Conservation (phyloP, 23 tunicate species). For the Phallusia fumigata region DNA sequence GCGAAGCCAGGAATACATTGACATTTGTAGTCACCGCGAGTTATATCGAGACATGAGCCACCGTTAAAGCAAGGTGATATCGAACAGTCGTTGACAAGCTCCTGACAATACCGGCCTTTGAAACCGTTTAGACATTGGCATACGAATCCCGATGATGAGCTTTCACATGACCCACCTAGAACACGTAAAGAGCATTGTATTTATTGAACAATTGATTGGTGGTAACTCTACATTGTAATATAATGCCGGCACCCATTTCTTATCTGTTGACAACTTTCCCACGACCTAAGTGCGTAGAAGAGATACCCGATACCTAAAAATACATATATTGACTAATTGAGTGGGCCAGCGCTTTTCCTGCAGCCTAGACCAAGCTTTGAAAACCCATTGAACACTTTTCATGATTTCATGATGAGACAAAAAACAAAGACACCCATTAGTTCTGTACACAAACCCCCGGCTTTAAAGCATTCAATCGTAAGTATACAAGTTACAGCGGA, state of each 20-base stretch:
- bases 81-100: not conserved
- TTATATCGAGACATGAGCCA: constrained; percentile 37
- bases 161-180: constrained; percentile 30
- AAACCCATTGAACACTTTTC: not conserved
- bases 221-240: no score
- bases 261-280: constrained; percentile 10
- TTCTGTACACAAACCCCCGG: constrained; percentile 4
- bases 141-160: constrained; percentile 11
- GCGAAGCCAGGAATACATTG: constrained; percentile 61
- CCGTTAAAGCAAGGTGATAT: constrained; percentile 51
- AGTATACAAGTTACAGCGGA: not conserved
- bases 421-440: not conserved
- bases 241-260: not conserved
- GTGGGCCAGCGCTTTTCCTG: not conserved
- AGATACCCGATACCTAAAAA: not conserved
- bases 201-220: no score
- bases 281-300: not conserved
- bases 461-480: not conserved
- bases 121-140: constrained; percentile 32
- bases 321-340: constrained; percentile 1
- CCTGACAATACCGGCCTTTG: constrained; percentile 18
- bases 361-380: not conserved
- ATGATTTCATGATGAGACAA: not conserved
- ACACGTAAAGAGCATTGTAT: not conserved
- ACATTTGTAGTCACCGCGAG: constrained; percentile 33